A percentile compares a stretch with the other conserved stretches of the same genome.
Conservation (phyloP, 2,113 vertebrate species). For the Opisthocomus hoazin region DNA sequence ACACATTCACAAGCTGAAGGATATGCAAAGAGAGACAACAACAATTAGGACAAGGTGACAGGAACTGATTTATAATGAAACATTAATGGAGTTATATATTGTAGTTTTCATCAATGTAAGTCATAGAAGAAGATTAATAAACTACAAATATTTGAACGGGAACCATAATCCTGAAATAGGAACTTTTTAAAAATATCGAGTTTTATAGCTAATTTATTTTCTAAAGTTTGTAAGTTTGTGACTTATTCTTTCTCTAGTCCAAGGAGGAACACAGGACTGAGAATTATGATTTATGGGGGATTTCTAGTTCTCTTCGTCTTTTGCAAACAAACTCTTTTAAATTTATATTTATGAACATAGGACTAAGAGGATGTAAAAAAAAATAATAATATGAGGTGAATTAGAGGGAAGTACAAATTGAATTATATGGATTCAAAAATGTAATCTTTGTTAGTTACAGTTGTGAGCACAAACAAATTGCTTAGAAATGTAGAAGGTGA, state of each 20-base stretch:
- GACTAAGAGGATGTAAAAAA: neutral
- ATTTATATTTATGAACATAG: neutral
- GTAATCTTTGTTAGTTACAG: slow-evolving; percentile 57
- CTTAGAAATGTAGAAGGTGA: slow-evolving; percentile 41
- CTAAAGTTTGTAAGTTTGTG: neutral
- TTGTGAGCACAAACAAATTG: slow-evolving; percentile 59
- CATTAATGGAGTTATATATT: neutral
- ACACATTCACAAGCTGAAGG: neutral
- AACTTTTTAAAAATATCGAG: neutral
- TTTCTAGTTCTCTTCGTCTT: neutral
- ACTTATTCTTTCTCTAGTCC: neutral
- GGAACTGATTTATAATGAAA: neutral
- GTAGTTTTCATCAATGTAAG: neutral
- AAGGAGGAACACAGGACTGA: neutral
- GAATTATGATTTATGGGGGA: neutral
- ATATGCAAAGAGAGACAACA: neutral
- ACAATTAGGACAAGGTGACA: neutral
- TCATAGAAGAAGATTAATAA: neutral
- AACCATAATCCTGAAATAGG: neutral
- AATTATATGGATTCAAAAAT: slow-evolving; percentile 56
- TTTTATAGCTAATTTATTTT: neutral
- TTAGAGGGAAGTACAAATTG: slow-evolving; percentile 50
- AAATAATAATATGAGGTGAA: slow-evolving; percentile 7
- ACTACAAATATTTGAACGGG: neutral
- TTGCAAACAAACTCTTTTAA: neutral